These are phyloP conservation scores for Paedocypris sp. DNA, from an alignment of 2,113 vertebrate genomes.

Conservation along the genomic window DNA sequence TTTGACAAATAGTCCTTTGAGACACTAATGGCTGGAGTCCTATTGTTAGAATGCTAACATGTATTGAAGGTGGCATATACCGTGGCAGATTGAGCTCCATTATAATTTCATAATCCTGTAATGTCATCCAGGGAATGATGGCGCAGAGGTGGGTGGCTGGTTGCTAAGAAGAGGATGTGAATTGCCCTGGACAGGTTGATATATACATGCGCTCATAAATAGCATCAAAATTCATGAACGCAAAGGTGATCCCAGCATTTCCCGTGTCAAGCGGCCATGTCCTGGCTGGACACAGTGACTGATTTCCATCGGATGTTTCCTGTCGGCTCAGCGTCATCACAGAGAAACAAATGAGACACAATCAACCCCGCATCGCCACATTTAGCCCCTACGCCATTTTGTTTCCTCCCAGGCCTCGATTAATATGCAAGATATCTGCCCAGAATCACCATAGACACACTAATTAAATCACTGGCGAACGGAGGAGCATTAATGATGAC, in stretches of 20 bases:
- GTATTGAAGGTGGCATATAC: conserved; percentile 6
- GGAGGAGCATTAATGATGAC: conserved; percentile 20
- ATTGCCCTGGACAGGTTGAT: background rate
- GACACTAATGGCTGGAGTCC: conserved; percentile 12
- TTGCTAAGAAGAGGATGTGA: conserved; percentile 14
- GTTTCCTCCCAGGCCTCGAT: background rate
- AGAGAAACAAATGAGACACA: conserved; percentile 32
- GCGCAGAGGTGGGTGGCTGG: background rate
- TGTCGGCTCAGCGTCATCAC: conserved; percentile 1
- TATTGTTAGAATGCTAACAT: background rate
- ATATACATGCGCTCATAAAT: conserved; percentile 5
- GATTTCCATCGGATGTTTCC: conserved; percentile 2
- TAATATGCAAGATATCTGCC: conserved; percentile 17
- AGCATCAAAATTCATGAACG: conserved; percentile 1
- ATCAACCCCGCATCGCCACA: conserved; percentile 25
- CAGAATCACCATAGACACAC: conserved; percentile 6
- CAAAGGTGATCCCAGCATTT: background rate
- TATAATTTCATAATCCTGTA: conserved; percentile 18
- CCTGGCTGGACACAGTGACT: background rate
- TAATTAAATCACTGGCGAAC: conserved; percentile 29
- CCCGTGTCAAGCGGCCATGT: background rate
- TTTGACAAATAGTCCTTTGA: conserved; percentile 13
- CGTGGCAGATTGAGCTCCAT: background rate
- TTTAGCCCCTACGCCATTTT: background rate
- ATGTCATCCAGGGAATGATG: background rate